Evolutionary conservation across 2,113 vertebrate species (phyloP), one percentile per base, ranked within the genome.

Genomic region (Tachysurus vachellii): DNA sequence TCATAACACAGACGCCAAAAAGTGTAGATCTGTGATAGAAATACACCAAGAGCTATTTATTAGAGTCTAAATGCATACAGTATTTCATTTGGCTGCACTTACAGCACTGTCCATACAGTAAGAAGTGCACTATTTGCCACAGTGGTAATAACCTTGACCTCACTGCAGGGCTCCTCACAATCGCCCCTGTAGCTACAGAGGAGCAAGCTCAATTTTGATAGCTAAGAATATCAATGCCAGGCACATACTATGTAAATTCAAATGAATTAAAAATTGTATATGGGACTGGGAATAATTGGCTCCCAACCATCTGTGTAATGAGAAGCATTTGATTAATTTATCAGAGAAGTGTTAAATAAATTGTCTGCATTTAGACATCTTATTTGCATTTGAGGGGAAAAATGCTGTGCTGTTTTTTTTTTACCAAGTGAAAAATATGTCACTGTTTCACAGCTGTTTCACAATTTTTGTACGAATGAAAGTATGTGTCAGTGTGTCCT

Each of bases 291-390:
- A 92, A 91, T 93, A 93, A 93, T 93, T 93, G 89, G 90, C 91
- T 92, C 89, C 91, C 91, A 92, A 93, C 93, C 92, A 93, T 92
- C 91, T 93, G 93, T 93, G 90, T 93, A 94, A 93, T 93, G 87
- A 92, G 91, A 92, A 86, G 87, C 80, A 64, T 92, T 92, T 93
- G 88, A 93, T 92, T 92, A 92, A 91, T 90, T 89, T 89, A 84
- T 77, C 82, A 86, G 31, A 79, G 54, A 79, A 66, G 53, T 68
- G 21, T 4, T 59, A 68, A 71, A 64, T 83, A 83, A 87, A 76
- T 54, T 54, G 57, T 75, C 62, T 19, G 56, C 57, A 62, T 83
- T 77, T 75, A 87, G 59, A 84, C 82, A 75, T 76, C 61, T 80
- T 44, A 83, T 87, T 83, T 83, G 80, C 57, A 66, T 87, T 76